Evolutionary conservation across 1,140 invertebrate species (phyloP), one percentile per base, ranked within the genome.

Genomic region (Physella acuta): DNA sequence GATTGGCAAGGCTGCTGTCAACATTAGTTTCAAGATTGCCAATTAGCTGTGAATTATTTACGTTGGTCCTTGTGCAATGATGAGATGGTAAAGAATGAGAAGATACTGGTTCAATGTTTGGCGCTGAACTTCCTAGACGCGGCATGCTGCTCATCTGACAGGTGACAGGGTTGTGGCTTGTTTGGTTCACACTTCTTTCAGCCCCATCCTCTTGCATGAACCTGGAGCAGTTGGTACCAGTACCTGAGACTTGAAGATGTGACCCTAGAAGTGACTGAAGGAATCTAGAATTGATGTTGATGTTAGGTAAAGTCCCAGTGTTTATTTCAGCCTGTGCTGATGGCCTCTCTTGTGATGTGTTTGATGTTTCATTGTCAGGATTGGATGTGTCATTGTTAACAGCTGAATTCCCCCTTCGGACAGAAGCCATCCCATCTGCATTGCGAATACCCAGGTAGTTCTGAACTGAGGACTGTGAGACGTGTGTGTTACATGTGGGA

Each of bases 261-360:
- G 64, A 28, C 1, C 33, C 53, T 14, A 66, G 52, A 3, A 66
- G 52, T 31, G 64, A 66, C 34, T 66, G 51, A n/a, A 66, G 31
- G 34, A 66, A 66, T 0, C 31, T 37, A 16, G 64, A n/a, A 3
- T 52, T 66, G 20, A 66, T 56, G 4, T 30, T 44, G 33, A 37
- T 55, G 52, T n/a, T 39, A 5, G 51, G 51, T 36, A 56, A n/a
- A 33, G 28, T 44, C 28, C 28, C 24, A 36, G 28, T 14, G 24
- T 16, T 26, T n/a, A 24, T 26, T 28, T 37, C 16, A 56, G 5
- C 56, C n/a, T 31, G 60, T 11, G 8, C 17, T 33, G n/a, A 34
- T 11, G 1, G 37, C 5, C 44, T 39, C 11, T 3, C 3, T 14
- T 26, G 2, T 8, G 34, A n/a, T 11, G 8, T 8, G 24, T 14